These are phyloP conservation scores for Momotus momota DNA, from an alignment of 2,797 vertebrate genomes.

Conservation along the genomic window DNA sequence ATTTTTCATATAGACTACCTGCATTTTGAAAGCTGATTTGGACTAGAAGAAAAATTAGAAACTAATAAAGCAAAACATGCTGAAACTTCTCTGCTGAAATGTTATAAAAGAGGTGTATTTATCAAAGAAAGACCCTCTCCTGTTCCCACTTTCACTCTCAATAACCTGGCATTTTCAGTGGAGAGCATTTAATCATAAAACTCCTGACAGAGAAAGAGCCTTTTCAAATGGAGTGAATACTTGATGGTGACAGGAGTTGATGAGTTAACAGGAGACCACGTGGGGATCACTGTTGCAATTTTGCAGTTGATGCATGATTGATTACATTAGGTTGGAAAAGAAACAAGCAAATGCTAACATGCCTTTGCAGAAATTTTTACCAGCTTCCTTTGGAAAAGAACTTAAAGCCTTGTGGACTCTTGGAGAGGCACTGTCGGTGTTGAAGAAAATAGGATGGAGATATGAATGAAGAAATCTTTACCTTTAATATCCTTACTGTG, in stretches of 20 bases:
- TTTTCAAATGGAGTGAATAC: background rate
- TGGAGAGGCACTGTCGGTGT: background rate
- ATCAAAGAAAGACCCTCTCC: background rate
- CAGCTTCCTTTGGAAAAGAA: background rate
- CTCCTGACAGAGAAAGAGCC: background rate
- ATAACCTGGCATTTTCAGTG: background rate
- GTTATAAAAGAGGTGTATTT: background rate
- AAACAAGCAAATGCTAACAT: background rate
- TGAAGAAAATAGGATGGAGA: background rate
- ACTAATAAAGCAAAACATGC: background rate
- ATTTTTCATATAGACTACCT: background rate
- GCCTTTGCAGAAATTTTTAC: background rate
- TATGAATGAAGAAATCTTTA: background rate
- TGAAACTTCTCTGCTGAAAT: background rate
- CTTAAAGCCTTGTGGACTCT: background rate
- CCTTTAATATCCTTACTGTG: background rate
- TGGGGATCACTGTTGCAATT: background rate
- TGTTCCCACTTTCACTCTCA: background rate
- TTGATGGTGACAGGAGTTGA: background rate
- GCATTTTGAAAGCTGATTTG: background rate
- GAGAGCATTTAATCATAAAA: constrained; percentile 14
- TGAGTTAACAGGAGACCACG: background rate
- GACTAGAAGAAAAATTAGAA: background rate
- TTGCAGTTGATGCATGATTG: background rate
- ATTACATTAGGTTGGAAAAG: background rate